Evolutionary conservation across 2,888 invertebrate genomes (phyloP), one percentile per base, ranked within the genome.

Genomic region (Napeogenes sylphis): DNA sequence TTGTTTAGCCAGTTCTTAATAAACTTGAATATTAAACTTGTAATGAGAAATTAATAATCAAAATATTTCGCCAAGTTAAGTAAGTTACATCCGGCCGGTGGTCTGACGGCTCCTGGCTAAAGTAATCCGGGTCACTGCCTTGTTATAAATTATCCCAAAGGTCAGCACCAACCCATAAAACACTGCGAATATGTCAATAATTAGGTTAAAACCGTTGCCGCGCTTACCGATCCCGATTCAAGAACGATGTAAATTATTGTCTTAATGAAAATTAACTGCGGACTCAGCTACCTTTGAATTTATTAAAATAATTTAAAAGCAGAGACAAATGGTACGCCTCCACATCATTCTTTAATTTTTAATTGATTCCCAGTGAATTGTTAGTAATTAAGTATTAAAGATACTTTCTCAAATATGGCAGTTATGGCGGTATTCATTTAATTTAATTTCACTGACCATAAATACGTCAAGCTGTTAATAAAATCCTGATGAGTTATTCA

Each of bases 161-260:
- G 64, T 46, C 61, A 55, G 63, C 72, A 70, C 68, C 70, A 73
- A 70, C 75, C 68, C 75, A 75, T 80, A 78, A 76, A 80, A 76
- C 73, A 78, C 80, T 79, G 74, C 74, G 75, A 79, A 78, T 75
- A 75, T 21, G 21, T 71, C 63, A 66, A 71, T 74, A 84, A 84
- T 81, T 80, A 83, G 85, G 83, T 83, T 83, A 85, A 84, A 76
- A 67, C 68, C 59, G 67, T 70, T n/a, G 14, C 21, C 21, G 21
- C 1, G 21, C 21, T 21, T 21, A 14, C 47, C 38, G 38, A 38
- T 38, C 38, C 38, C 38, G 8, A 6, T 38, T 10, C 42, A 42
- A 8, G 51, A 30, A 8, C 51, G 21, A 21, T 30, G n/a, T 77
- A 78, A 79, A 77, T 75, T 74, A 76, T 74, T 67, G 69, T 65